A percentile compares a stretch with the other conserved stretches of the same genome.
These are phyloP conservation scores for Sussaba pulchella DNA, from an alignment of 2,888 invertebrate species.

Conservation along the genomic window DNA sequence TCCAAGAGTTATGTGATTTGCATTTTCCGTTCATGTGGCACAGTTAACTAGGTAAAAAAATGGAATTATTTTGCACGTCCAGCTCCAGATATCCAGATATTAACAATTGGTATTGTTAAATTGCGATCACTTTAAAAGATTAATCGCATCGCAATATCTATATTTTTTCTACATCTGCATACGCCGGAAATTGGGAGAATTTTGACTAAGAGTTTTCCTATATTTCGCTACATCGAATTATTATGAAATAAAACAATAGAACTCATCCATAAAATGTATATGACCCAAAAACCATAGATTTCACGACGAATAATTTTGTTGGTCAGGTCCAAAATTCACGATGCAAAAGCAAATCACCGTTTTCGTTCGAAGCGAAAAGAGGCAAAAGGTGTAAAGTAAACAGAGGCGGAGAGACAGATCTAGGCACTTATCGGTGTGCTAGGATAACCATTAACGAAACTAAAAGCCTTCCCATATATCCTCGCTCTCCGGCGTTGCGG, in stretches of 20 bases:
- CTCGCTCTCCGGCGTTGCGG: slow-evolving; percentile 69
- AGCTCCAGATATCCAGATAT: no score
- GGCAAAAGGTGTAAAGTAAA: slow-evolving; percentile 82
- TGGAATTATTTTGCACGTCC: no score
- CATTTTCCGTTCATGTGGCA: no score
- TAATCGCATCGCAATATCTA: no score
- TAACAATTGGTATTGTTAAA: no score
- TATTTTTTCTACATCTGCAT: no score
- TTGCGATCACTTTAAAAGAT: no score
- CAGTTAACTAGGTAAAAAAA: no score
- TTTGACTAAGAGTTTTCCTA: neutral
- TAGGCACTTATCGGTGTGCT: slow-evolving; percentile 84
- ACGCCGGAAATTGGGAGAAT: no score
- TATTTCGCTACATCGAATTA: neutral
- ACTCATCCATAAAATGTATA: neutral
- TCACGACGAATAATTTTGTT: neutral
- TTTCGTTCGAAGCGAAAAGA: slow-evolving; percentile 41
- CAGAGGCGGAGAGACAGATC: slow-evolving; percentile 82
- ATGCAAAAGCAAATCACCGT: slow-evolving; percentile 6
- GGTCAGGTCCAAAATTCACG: neutral
- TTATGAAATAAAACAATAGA: neutral
- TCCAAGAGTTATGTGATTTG: no score
- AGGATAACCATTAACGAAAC: slow-evolving; percentile 84
- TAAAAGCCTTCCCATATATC: slow-evolving; percentile 84
- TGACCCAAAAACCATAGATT: neutral